Base-by-base conservation (phyloP, 2,797 vertebrate species). In the Thalassophryne amazonica region DNA sequence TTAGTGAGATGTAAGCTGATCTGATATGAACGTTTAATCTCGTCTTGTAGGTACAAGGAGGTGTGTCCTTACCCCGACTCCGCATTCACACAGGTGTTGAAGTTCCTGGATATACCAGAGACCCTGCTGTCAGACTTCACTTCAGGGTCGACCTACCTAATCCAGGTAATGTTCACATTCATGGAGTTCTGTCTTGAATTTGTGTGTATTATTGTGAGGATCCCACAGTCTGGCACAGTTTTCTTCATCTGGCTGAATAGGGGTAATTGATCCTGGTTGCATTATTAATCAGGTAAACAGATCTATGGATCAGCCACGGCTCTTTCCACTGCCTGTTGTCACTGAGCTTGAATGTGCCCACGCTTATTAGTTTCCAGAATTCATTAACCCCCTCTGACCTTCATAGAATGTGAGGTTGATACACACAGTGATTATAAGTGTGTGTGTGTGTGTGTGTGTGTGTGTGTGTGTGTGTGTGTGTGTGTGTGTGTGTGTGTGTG, bases 141-240 rank as follows among this genome's bases (percentile, higher is more conserved):
- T 29, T 94, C 97, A 34, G 97, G 96, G 61, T 95, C 97, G 48
- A 95, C 94, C 1, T 98, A 98, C 4, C 93, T 94, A 83, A 96
- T 98, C 56, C 91, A 89, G 93, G 95, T 97, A 93, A 15, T 37
- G 35, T 6, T 7, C n/a, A n/a, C n/a, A n/a, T n/a, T n/a, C n/a
- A n/a, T n/a, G n/a, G n/a, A n/a, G n/a, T n/a, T n/a, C n/a, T n/a
- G n/a, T n/a, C n/a, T n/a, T n/a, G n/a, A n/a, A n/a, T n/a, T n/a
- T n/a, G n/a, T n/a, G n/a, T 25, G 24, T 34, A 16, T 57, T 22
- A 25, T 49, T 7, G 27, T 33, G 22, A 30, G 43, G 52, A 74
- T 72, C 58, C 53, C 51, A 32, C 30, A 39, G 45, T 32, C 69
- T 17, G 11, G 10, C 39, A 43, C 63, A 58, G 67, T 86, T 82